phyloP scores from a whole-genome alignment of 37 sponge, comb jelly and placozoan genomes.

The Sycon ciliatum region DNA sequence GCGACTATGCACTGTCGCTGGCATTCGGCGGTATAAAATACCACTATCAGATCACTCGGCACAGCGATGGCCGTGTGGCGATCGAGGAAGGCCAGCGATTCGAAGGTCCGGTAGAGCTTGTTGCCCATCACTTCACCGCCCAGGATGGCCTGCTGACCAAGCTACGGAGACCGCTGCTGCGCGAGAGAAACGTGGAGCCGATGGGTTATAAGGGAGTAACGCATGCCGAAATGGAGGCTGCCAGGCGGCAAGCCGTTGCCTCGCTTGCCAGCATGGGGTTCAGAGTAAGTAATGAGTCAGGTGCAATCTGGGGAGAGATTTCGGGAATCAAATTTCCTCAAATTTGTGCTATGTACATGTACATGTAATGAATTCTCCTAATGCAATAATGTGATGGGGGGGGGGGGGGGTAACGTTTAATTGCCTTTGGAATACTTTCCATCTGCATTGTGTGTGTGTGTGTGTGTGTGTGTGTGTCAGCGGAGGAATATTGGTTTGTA shows the following conservation, averaged over 20 bases:
- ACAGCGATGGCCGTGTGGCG: constrained; percentile 51
- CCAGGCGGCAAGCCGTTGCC: constrained; percentile 56
- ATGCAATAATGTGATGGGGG: not conserved
- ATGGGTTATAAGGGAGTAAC: constrained; percentile 65
- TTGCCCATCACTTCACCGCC: constrained; percentile 47
- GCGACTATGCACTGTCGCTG: constrained; percentile 76
- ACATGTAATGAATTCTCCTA: not conserved
- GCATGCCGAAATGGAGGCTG: constrained; percentile 61
- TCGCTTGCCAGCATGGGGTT: constrained; percentile 35
- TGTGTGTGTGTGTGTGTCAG: not conserved
- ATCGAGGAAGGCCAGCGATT: constrained; percentile 75
- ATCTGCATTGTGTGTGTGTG: not conserved
- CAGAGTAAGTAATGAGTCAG: not conserved
- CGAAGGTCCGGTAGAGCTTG: constrained; percentile 55
- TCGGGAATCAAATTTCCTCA: not conserved
- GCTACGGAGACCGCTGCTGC: constrained; percentile 48
- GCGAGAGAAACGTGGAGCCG: constrained; percentile 50
- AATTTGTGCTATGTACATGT: constrained; percentile 38
- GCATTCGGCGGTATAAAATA: constrained; percentile 31
- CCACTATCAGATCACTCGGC: constrained; percentile 57
- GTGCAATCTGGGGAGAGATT: too few relatives aligned
- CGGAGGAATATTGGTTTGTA: too few relatives aligned
- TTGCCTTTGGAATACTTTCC: too few relatives aligned
- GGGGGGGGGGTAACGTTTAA: too few relatives aligned
- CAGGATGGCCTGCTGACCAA: constrained; percentile 67